These are phyloP conservation scores for Meteorus cinctellus DNA, from an alignment of 2,888 invertebrate genomes.

Conservation along the genomic window DNA sequence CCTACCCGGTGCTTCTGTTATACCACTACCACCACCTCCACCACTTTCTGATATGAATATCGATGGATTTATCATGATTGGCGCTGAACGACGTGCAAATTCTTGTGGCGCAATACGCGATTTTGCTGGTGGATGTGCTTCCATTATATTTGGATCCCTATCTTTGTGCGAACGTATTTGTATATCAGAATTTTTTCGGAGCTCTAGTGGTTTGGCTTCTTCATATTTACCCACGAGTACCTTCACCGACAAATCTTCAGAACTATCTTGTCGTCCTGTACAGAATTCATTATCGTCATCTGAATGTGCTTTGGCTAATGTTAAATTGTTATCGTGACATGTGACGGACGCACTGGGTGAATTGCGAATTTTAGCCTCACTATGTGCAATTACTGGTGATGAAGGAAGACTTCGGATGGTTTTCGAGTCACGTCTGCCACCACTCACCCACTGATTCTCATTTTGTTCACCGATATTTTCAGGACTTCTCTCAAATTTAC, in stretches of 20 bases:
- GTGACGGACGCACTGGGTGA: constrained; percentile 52
- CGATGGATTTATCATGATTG: constrained; percentile 64
- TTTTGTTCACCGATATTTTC: constrained; percentile 45
- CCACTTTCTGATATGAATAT: constrained; percentile 46
- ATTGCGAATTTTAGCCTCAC: constrained; percentile 68
- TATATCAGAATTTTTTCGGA: constrained; percentile 59
- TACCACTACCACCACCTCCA: constrained; percentile 27
- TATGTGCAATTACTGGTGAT: constrained; percentile 79
- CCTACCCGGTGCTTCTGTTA: constrained; percentile 67
- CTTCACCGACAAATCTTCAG: constrained; percentile 82
- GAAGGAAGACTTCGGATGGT: constrained; percentile 69
- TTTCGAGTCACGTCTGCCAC: constrained; percentile 60
- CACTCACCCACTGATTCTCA: constrained; percentile 59
- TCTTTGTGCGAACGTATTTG: constrained; percentile 63
- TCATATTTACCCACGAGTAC: constrained; percentile 86
- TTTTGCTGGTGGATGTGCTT: constrained; percentile 66
- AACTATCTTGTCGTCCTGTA: constrained; percentile 61
- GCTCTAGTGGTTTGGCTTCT: constrained; percentile 67
- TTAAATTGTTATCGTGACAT: constrained; percentile 33
- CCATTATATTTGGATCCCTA: constrained; percentile 60
- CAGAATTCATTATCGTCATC: constrained; percentile 35
- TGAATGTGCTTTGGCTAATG: constrained; percentile 33
- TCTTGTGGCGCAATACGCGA: constrained; percentile 66
- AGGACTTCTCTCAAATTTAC: constrained; percentile 64
- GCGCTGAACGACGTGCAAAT: constrained; percentile 66